Conservation (phyloP, 1,140 invertebrate species). For the Ostrea edulis region DNA sequence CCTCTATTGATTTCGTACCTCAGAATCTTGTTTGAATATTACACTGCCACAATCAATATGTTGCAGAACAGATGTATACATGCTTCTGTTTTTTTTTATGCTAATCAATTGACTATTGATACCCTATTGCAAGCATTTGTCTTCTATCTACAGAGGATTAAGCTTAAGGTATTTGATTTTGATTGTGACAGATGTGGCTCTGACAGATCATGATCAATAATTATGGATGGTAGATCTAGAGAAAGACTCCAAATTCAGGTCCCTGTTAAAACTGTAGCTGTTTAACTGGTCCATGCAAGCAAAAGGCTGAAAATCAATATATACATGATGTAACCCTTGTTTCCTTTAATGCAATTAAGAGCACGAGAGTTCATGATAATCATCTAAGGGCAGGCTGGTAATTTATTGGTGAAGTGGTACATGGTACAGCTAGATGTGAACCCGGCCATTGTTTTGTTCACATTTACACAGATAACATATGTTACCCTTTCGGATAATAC, state of each 20-base stretch:
- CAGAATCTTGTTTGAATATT: constrained; percentile 37
- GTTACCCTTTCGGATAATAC: not conserved
- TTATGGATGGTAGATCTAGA: constrained; percentile 12
- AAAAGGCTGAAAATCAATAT: constrained; percentile 26
- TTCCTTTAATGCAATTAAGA: constrained; percentile 35
- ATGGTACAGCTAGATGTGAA: not conserved
- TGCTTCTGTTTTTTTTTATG: constrained; percentile 27
- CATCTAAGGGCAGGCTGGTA: constrained; percentile 12
- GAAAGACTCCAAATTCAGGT: not conserved
- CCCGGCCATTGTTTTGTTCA: not conserved
- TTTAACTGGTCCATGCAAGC: constrained; percentile 22
- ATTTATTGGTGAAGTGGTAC: not conserved
- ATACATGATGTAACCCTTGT: constrained; percentile 20
- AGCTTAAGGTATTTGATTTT: constrained; percentile 10
- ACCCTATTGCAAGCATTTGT: constrained; percentile 22
- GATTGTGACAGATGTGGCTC: not conserved
- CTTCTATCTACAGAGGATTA: not conserved
- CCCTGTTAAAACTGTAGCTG: not conserved
- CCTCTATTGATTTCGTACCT: constrained; percentile 31
- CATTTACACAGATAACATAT: not conserved
- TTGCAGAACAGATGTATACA: constrained; percentile 34
- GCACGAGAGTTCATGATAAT: not conserved
- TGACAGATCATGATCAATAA: not conserved
- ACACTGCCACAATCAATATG: constrained; percentile 18
- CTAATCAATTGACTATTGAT: constrained; percentile 35